Evolutionary conservation across 2,888 invertebrate genomes (phyloP).

Genomic region (Chymomyza caudatula): DNA sequence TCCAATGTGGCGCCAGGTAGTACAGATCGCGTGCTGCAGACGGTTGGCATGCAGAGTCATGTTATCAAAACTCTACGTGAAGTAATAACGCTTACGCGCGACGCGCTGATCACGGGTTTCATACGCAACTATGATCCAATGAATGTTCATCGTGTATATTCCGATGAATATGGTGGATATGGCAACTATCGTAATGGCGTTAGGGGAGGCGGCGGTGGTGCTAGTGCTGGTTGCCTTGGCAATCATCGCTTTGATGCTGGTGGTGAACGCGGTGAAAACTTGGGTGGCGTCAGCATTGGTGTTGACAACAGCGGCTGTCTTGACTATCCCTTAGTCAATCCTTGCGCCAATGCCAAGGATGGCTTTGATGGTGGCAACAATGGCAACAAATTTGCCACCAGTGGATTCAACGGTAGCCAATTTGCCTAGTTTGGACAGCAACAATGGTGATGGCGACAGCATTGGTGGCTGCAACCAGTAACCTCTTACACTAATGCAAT

Average conservation of each 20-base stretch:
- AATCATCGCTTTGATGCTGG: conserved; percentile 69
- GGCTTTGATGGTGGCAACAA: conserved; percentile 51
- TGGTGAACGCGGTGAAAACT: conserved; percentile 56
- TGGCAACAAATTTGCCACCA: conserved; percentile 52
- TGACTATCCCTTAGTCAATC: conserved; percentile 66
- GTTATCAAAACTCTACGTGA: conserved; percentile 92
- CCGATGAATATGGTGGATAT: conserved; percentile 97
- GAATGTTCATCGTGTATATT: conserved; percentile 96
- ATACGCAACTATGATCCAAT: conserved; percentile 95
- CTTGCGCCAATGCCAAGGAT: conserved; percentile 65
- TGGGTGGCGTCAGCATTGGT: conserved; percentile 60
- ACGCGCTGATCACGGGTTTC: conserved; percentile 92
- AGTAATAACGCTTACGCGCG: conserved; percentile 90
- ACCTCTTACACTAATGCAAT: no score
- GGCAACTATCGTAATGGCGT: conserved; percentile 72
- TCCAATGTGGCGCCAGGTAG: conserved; percentile 97
- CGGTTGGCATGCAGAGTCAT: conserved; percentile 88
- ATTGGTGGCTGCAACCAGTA: no score
- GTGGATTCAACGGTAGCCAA: conserved; percentile 62
- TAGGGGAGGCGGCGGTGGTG: conserved; percentile 70
- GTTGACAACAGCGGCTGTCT: conserved; percentile 51
- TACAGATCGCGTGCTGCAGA: conserved; percentile 96
- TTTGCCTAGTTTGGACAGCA: conserved; percentile 26
- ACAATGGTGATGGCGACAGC: conserved; percentile 44
- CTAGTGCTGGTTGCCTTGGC: conserved; percentile 46